Percentiles rank a stretch among this genome's conserved stretches.
Conservation (phyloP, 2,888 invertebrate species). For the Tyria jacobaeae region DNA sequence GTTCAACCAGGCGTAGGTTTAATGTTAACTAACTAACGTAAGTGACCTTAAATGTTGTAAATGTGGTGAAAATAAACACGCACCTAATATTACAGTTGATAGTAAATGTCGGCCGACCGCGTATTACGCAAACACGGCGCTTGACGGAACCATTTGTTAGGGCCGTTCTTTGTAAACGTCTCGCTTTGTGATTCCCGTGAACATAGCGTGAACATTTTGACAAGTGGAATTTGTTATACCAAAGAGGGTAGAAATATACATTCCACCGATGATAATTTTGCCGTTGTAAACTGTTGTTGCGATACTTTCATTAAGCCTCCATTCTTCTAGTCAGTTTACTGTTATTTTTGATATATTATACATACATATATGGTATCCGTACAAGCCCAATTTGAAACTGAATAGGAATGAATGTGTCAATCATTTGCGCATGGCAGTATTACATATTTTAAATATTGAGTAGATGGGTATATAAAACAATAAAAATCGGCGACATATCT, state of each 20-base stretch:
- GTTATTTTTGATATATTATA: slow-evolving; percentile 28
- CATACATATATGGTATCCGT: not conserved
- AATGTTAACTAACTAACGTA: slow-evolving; percentile 28
- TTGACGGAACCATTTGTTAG: slow-evolving; percentile 81
- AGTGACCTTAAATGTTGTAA: slow-evolving; percentile 39
- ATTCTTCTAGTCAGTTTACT: slow-evolving; percentile 17
- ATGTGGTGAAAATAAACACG: slow-evolving; percentile 57
- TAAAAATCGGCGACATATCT: too few species aligned
- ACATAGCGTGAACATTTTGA: slow-evolving; percentile 82
- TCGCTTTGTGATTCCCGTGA: slow-evolving; percentile 79
- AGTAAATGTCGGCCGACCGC: slow-evolving; percentile 66
- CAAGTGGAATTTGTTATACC: slow-evolving; percentile 80
- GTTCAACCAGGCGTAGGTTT: slow-evolving; percentile 5
- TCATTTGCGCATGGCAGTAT: too few species aligned
- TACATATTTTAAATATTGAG: too few species aligned
- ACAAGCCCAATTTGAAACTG: too few species aligned
- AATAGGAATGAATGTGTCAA: too few species aligned
- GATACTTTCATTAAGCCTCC: slow-evolving; percentile 49
- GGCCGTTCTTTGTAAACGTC: slow-evolving; percentile 79
- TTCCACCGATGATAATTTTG: slow-evolving; percentile 63
- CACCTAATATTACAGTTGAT: slow-evolving; percentile 65
- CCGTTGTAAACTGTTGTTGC: slow-evolving; percentile 48
- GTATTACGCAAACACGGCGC: slow-evolving; percentile 71
- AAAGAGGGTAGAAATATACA: slow-evolving; percentile 64
- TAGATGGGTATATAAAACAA: too few species aligned